These are phyloP conservation scores for Oxytorus armatus DNA, from an alignment of 2,888 invertebrate species.

Conservation along the genomic window DNA sequence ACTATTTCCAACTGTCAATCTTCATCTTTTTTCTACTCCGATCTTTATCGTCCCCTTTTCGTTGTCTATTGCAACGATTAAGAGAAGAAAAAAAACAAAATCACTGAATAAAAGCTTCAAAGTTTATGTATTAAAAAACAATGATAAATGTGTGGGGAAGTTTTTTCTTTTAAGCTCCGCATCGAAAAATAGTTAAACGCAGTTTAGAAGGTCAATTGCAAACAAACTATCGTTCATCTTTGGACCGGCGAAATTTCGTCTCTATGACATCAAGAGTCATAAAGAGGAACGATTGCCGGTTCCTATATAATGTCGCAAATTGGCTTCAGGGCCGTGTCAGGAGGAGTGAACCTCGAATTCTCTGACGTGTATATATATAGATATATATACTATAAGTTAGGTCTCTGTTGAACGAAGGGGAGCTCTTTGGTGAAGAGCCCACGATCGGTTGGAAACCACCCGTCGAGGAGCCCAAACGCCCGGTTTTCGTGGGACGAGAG, in stretches of 20 bases:
- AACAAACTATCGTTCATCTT: neutral
- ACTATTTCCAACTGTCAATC: no score
- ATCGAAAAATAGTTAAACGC: no score
- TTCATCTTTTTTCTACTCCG: no score
- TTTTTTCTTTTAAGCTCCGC: no score
- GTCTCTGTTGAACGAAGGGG: slow-evolving; percentile 28
- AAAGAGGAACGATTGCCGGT: slow-evolving; percentile 32
- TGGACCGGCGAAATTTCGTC: slow-evolving; percentile 48
- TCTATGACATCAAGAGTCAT: neutral
- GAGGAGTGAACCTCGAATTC: slow-evolving; percentile 48
- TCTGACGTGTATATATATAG: slow-evolving; percentile 41
- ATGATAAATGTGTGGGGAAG: no score
- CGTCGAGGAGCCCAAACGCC: slow-evolving; percentile 59
- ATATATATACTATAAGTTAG: no score
- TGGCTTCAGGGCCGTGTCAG: slow-evolving; percentile 64
- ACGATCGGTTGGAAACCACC: slow-evolving; percentile 59
- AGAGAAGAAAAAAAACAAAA: no score
- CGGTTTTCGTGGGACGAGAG: slow-evolving; percentile 48
- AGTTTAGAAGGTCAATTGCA: no score
- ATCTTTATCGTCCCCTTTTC: no score
- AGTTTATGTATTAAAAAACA: no score
- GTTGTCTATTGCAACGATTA: no score
- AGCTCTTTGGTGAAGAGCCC: slow-evolving; percentile 21
- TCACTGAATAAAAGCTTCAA: no score
- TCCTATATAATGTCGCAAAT: slow-evolving; percentile 62